Conservation (phyloP, 92 coral and sea anemone species). For the Palythoa heliodiscus region DNA sequence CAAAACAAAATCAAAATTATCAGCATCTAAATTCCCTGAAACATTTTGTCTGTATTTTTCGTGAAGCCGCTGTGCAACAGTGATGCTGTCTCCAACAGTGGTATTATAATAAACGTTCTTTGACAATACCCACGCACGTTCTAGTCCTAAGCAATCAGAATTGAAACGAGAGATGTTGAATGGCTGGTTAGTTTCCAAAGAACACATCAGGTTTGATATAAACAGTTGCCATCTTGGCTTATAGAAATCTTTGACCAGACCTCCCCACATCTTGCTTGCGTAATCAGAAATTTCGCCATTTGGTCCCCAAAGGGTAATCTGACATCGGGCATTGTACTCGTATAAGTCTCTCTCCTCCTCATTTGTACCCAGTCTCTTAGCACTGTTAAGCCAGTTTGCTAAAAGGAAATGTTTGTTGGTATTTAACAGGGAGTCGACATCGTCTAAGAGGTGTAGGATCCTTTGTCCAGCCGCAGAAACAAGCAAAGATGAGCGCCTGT, state of each 20-base stretch:
- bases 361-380: conserved; percentile 71
- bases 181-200: conserved; percentile 51
- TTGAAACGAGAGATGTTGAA: conserved; percentile 58
- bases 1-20: neutral
- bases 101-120: conserved; percentile 53
- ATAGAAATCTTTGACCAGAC: conserved; percentile 70
- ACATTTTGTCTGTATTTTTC: conserved; percentile 52
- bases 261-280: conserved; percentile 94
- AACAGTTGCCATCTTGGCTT: conserved; percentile 81
- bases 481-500: conserved; percentile 29
- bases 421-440: conserved; percentile 67
- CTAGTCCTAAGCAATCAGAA: conserved; percentile 57
- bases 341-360: conserved; percentile 56
- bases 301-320: conserved; percentile 92
- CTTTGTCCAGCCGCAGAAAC: conserved; percentile 48
- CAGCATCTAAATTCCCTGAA: neutral
- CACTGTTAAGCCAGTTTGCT: conserved; percentile 80
- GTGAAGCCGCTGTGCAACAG: conserved; percentile 59
- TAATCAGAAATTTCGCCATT: conserved; percentile 80
- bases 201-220: conserved; percentile 42
- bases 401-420: conserved; percentile 82
- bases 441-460: conserved; percentile 54
- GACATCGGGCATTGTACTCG: conserved; percentile 90
- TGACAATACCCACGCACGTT: conserved; percentile 65
- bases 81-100: conserved; percentile 73